A percentile compares a stretch with the other conserved stretches of the same genome.
These are phyloP conservation scores for Anastrepha obliqua DNA, from an alignment of 1,140 invertebrate species.

Conservation along the genomic window DNA sequence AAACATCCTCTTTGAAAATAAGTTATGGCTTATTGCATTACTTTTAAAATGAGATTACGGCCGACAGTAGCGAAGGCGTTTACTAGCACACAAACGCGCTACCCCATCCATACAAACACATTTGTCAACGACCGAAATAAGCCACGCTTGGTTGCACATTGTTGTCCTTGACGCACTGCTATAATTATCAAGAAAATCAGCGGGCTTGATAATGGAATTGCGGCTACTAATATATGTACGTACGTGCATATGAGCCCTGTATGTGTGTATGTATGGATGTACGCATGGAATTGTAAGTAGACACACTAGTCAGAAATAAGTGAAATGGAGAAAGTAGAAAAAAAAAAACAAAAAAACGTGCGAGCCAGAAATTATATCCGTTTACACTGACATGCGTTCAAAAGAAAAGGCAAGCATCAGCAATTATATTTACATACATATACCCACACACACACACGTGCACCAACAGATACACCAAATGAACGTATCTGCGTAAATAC, in stretches of 20 bases:
- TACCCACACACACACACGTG: neutral
- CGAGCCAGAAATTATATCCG: slow-evolving; percentile 3
- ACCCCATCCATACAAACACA: neutral
- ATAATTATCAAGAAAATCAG: slow-evolving; percentile 39
- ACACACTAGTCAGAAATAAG: neutral
- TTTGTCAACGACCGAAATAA: neutral
- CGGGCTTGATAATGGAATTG: slow-evolving; percentile 20
- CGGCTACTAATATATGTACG: neutral
- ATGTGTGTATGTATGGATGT: neutral
- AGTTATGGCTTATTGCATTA: slow-evolving; percentile 18
- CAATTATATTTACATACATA: neutral
- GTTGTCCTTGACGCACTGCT: slow-evolving; percentile 21
- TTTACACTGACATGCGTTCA: neutral
- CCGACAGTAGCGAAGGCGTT: neutral
- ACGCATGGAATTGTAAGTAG: neutral
- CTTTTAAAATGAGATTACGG: slow-evolving; percentile 23
- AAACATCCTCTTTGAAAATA: neutral
- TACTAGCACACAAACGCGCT: neutral
- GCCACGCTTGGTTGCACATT: slow-evolving; percentile 18
- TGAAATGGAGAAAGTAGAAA: slow-evolving; percentile 32
- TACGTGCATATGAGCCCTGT: neutral
- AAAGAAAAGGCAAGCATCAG: neutral
- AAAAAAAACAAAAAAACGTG: neutral
- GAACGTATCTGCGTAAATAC: slow-evolving; percentile 4
- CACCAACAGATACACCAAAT: neutral